Base-by-base conservation (phyloP, 2,797 vertebrate species). In the Remorina albescens region DNA sequence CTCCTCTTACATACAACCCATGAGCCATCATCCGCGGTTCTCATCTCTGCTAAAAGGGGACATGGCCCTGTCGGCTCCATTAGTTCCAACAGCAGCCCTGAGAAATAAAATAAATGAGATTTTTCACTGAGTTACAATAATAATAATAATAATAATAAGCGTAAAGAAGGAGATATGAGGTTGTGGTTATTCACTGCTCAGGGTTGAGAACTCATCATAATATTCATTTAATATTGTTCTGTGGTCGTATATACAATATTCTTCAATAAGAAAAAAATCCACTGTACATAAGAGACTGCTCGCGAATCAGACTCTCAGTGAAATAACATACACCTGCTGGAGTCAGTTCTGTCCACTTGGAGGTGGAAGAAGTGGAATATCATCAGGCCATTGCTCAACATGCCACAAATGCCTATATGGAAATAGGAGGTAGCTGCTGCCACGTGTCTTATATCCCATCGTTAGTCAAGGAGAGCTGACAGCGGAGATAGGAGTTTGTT, bases 11-110 rank as follows among this genome's bases (percentile, higher is more conserved):
- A 56, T 78, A 59, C 46, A 68, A 23, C 68, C 60, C 76, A 74
- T 82, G 62, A 77, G 53, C 54, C 46, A 71, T 77, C 60, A 84
- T 69, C 76, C 12, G 5, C 42, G 58, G 64, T 47, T 78, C 81
- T 84, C 87, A 80, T 87, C 76, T 70, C 61, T 32, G 70, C 73
- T 86, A 84, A 88, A 83, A 81, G 86, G 82, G 74, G 82, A 83
- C 76, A 76, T 2, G 54, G 74, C 76, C 81, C 82, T 56, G 63
- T 56, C 28, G 58, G 79, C 80, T 79, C 71, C 78, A 87, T 85
- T 86, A 82, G 70, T 71, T 71, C 65, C 62, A 23, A 86, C 80
- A 62, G 80, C 59, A 71, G 79, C 81, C 67, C 56, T 4, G 53
- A 81, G 81, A 69, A 84, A 74, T 77, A 67, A 80, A 81, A 83